Base-by-base conservation (phyloP, 2,797 vertebrate species). In the Tolypeutes matacus region DNA sequence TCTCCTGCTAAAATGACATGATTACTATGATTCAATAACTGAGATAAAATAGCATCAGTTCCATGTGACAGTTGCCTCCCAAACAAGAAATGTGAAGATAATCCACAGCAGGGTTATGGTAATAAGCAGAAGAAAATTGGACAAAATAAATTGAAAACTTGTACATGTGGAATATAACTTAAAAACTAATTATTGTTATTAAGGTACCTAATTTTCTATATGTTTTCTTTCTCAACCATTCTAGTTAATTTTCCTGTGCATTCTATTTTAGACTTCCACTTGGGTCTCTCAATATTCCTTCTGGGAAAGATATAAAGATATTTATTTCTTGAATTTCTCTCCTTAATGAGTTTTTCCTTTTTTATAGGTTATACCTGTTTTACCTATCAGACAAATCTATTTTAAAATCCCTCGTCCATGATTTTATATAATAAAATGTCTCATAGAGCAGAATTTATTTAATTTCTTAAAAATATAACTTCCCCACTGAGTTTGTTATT, bases 271-370 rank as follows among this genome's bases (percentile, higher is more conserved):
- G 18, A 7, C 39, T 86, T 96, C 53, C 53, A 83, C 11, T 21
- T 70, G 58, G 20, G 3, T 95, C 46, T 88, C 15, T 80, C 23
- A 62, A 80, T 89, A 39, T 91, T 89, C 53, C 94, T 92, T 95
- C 25, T 89, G 94, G 87, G 91, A 93, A 96, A 70, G 5, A 94
- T 75, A 89, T 65, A 76, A 92, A 85, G 36, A 81, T 96, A 94
- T 89, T 91, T 94, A 94, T 94, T 97, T 95, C 46, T 93, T 91
- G 13, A 95, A 93, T 93, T 96, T 92, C 88, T 42, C 92, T 87
- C 87, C 89, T 93, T 95, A 96, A 96, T 96, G 81, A 93, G 85
- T 87, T 97, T 95, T 87, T 31, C 73, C 31, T 69, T 94, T 92
- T 95, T 96, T 92, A 95, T 96, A 14, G 46, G 14, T 67, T 94